Conservation (phyloP, 2,888 invertebrate species). For the Tubulanus polymorphus region DNA sequence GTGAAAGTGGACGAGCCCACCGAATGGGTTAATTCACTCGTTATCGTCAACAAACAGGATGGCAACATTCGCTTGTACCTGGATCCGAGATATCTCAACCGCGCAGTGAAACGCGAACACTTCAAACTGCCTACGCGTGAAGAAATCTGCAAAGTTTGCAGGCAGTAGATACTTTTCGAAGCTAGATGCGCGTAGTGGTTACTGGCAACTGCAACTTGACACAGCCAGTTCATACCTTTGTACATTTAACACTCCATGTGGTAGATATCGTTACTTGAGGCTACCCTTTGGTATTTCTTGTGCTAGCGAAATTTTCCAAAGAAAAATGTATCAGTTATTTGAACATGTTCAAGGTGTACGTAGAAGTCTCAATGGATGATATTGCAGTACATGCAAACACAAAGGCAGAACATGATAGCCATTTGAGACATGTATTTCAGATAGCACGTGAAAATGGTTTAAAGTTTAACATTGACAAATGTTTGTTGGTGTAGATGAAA, state of each 20-base stretch:
- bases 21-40: conserved; percentile 25
- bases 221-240: conserved; percentile 9
- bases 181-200: conserved; percentile 22
- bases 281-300: conserved; percentile 11
- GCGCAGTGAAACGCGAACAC: conserved; percentile 19
- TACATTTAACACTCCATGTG: conserved; percentile 22
- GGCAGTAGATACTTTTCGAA: conserved; percentile 17
- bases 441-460: conserved; percentile 7
- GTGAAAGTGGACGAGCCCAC: conserved; percentile 23
- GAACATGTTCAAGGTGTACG: conserved; percentile 8
- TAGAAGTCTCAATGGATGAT: conserved; percentile 17
- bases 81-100: conserved; percentile 25
- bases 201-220: conserved; percentile 20
- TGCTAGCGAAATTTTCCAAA: conserved; percentile 11
- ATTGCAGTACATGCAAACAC: conserved; percentile 9
- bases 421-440: conserved; percentile 5
- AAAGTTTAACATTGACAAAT: conserved; percentile 15
- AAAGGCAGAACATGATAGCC: conserved; percentile 7
- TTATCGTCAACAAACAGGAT: conserved; percentile 18
- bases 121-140: conserved; percentile 22
- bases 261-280: conserved; percentile 12
- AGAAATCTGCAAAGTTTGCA: conserved; percentile 18
- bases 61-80: conserved; percentile 24
- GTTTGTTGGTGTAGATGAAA: conserved; percentile 11
- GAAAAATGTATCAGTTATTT: conserved; percentile 10